These are phyloP conservation scores for Drosophila antonietae DNA, from an alignment of 2,888 invertebrate genomes.

Conservation along the genomic window DNA sequence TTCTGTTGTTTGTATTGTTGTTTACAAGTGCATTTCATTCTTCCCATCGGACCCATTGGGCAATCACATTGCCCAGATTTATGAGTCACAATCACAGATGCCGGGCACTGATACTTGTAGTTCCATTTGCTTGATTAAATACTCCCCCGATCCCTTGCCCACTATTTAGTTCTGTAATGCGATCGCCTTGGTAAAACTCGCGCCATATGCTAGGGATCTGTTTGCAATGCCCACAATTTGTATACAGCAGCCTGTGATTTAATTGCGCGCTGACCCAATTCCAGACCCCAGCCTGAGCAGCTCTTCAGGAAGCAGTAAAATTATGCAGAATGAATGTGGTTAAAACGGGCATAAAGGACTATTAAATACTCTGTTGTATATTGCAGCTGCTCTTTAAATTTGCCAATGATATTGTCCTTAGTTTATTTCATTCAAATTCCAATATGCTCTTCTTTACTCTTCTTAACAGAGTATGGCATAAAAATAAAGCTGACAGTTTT, in stretches of 20 bases:
- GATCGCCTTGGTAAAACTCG: constrained; percentile 8
- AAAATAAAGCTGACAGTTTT: constrained; percentile 41
- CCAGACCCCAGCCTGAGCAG: constrained; percentile 21
- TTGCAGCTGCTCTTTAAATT: not conserved
- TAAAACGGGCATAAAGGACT: not conserved
- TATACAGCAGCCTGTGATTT: constrained; percentile 33
- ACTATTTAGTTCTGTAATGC: constrained; percentile 23
- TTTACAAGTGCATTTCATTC: constrained; percentile 69
- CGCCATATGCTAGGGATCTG: constrained; percentile 61
- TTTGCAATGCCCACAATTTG: constrained; percentile 36
- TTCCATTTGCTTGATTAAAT: constrained; percentile 48
- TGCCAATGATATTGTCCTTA: no score
- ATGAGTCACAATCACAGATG: constrained; percentile 55
- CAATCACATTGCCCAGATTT: constrained; percentile 45
- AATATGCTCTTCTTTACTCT: not conserved
- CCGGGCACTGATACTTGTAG: constrained; percentile 39
- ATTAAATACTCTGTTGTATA: not conserved
- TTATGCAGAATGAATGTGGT: not conserved
- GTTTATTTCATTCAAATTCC: not conserved
- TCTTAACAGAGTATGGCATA: not conserved
- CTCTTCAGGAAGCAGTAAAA: constrained; percentile 9
- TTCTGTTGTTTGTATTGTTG: constrained; percentile 29
- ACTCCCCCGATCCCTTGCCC: constrained; percentile 4
- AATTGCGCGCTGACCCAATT: constrained; percentile 62
- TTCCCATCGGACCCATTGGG: constrained; percentile 19